Conservation (phyloP, 2,797 vertebrate genomes). For the Dermochelys coriacea region DNA sequence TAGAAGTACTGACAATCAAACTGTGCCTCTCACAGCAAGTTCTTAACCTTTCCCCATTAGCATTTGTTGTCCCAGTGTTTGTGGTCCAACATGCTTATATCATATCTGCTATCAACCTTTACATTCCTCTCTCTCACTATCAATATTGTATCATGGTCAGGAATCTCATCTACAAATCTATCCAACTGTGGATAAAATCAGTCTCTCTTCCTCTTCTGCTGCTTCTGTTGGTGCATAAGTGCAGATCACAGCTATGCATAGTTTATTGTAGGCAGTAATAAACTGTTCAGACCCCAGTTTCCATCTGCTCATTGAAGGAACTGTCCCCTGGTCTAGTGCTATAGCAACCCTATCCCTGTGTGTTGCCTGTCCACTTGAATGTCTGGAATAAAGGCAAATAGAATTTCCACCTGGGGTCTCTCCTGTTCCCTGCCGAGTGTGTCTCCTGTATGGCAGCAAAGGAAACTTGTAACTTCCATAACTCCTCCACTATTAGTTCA, state of each 20-base stretch:
- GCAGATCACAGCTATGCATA: background rate
- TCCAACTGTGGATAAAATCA: background rate
- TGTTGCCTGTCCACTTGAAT: background rate
- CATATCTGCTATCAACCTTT: background rate
- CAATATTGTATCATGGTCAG: background rate
- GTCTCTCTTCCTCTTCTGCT: background rate
- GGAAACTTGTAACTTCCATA: background rate
- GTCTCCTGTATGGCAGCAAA: background rate
- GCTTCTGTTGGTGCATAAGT: background rate
- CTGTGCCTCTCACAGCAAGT: background rate
- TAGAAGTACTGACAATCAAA: background rate
- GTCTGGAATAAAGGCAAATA: background rate
- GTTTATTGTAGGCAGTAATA: background rate
- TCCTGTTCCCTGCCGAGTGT: background rate
- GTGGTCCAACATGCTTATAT: background rate
- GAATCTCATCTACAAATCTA: background rate
- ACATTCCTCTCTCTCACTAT: background rate
- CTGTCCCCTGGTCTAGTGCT: background rate
- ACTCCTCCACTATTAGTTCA: background rate
- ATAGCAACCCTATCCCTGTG: background rate
- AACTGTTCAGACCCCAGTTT: background rate
- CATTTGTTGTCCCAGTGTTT: background rate
- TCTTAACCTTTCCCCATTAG: background rate
- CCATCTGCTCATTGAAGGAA: background rate
- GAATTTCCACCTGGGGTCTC: background rate